Evolutionary conservation across 2,888 invertebrate genomes (phyloP).

Genomic region (Leptodirus hochenwartii): DNA sequence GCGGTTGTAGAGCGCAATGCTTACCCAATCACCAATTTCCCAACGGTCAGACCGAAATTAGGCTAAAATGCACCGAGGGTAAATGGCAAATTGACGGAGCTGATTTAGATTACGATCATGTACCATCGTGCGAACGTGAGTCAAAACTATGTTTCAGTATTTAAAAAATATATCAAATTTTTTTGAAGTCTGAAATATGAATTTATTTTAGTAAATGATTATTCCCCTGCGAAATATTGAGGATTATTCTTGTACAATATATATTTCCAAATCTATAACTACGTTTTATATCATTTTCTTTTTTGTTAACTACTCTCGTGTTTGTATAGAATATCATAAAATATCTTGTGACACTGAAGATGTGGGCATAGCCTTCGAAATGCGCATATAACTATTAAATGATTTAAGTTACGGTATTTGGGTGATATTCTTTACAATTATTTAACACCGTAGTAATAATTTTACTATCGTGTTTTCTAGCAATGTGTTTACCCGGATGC

Average conservation of each 20-base stretch:
- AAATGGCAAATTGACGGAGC: conserved; percentile 29
- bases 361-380: no score
- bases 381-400: background rate
- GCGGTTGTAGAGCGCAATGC: conserved; percentile 34
- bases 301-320: no score
- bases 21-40: conserved; percentile 32
- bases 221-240: no score
- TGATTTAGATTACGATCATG: conserved; percentile 26
- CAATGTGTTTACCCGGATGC: conserved; percentile 55
- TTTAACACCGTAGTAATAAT: no score
- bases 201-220: no score
- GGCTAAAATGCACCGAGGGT: conserved; percentile 29
- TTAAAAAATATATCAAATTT: no score
- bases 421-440: background rate
- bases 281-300: no score
- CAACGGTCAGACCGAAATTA: conserved; percentile 29
- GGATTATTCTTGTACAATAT: no score
- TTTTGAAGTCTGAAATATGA: no score
- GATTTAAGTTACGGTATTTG: conserved; percentile 6
- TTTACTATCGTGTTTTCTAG: conserved; percentile 30
- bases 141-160: conserved; percentile 7
- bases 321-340: no score
- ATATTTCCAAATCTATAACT: no score
- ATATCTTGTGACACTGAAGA: no score
- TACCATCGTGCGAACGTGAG: conserved; percentile 47